These are phyloP conservation scores for Arge pagana DNA, from an alignment of 2,888 invertebrate species.

Conservation along the genomic window DNA sequence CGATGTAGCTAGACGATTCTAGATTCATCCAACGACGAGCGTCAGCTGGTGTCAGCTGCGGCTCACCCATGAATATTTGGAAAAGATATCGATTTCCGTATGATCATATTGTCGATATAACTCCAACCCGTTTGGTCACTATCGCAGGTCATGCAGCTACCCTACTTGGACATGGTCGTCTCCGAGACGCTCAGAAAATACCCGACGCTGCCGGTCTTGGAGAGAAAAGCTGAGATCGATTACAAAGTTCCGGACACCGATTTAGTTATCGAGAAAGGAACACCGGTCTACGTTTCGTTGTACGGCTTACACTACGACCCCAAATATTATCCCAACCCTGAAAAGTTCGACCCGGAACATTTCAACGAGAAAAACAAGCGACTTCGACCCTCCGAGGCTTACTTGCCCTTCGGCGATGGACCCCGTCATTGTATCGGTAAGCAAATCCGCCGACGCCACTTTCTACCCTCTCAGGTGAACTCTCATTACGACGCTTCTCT, in stretches of 20 bases:
- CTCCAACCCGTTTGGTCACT: too few relatives aligned
- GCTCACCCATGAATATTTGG: too few relatives aligned
- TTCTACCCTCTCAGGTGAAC: background rate
- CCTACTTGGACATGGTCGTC: constrained; percentile 3
- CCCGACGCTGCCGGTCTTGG: constrained; percentile 52
- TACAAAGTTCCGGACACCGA: constrained; percentile 40
- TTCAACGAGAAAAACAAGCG: constrained; percentile 50
- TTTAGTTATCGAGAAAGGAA: constrained; percentile 41
- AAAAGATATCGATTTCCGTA: too few relatives aligned
- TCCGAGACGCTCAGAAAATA: constrained; percentile 57
- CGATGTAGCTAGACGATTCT: too few relatives aligned
- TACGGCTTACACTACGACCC: constrained; percentile 51
- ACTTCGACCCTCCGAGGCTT: constrained; percentile 38
- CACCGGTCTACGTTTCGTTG: constrained; percentile 44
- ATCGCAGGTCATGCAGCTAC: constrained; percentile 31
- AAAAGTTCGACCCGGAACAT: constrained; percentile 57
- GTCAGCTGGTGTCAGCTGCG: too few relatives aligned
- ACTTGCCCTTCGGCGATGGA: constrained; percentile 53
- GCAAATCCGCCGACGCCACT: constrained; percentile 25
- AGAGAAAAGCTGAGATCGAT: constrained; percentile 41
- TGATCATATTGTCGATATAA: too few relatives aligned
- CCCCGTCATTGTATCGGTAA: constrained; percentile 54
- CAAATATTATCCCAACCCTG: constrained; percentile 55
- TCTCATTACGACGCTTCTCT: background rate
- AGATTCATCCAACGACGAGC: too few relatives aligned